Percentiles rank a stretch among this genome's conserved stretches.
These are phyloP conservation scores for Drepanosiphum platanoidis DNA, from an alignment of 2,888 invertebrate species.

Conservation along the genomic window DNA sequence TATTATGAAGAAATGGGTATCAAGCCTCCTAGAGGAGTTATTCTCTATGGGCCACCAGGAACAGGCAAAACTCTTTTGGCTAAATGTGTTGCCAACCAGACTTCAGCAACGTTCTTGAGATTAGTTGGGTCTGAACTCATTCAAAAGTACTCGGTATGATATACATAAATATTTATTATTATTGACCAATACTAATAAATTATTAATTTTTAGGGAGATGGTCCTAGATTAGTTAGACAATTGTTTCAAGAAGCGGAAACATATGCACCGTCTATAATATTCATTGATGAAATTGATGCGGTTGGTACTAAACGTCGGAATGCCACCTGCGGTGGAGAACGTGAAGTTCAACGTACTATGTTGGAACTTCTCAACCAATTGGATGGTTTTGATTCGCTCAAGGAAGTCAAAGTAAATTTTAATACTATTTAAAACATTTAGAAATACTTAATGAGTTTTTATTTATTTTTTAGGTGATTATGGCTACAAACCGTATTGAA, in stretches of 20 bases:
- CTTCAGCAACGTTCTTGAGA: slow-evolving; percentile 98
- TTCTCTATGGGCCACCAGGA: slow-evolving; percentile 97
- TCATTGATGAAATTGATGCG: slow-evolving; percentile 99
- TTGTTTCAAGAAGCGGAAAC: slow-evolving; percentile 99
- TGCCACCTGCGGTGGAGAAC: slow-evolving; percentile 98
- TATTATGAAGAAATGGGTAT: slow-evolving; percentile 99
- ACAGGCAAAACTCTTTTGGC: slow-evolving; percentile 98
- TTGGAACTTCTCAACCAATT: slow-evolving; percentile 97
- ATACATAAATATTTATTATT: not conserved
- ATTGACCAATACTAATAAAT: not conserved
- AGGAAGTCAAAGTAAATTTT: slow-evolving; percentile 86
- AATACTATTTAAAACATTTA: not conserved
- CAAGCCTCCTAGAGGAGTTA: slow-evolving; percentile 98
- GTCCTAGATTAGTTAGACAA: slow-evolving; percentile 97
- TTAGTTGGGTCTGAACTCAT: slow-evolving; percentile 99
- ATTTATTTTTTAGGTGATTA: slow-evolving; percentile 78
- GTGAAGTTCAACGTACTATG: slow-evolving; percentile 99
- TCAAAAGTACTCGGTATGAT: slow-evolving; percentile 90
- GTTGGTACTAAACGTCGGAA: slow-evolving; percentile 99
- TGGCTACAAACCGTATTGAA: slow-evolving; percentile 98
- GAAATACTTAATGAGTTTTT: not conserved
- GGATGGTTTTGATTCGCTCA: slow-evolving; percentile 96
- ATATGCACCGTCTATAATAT: slow-evolving; percentile 98
- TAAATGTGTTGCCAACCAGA: slow-evolving; percentile 99
- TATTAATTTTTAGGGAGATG: slow-evolving; percentile 80